Conservation (phyloP, 1,140 invertebrate species). For the Micrasema longulum region DNA sequence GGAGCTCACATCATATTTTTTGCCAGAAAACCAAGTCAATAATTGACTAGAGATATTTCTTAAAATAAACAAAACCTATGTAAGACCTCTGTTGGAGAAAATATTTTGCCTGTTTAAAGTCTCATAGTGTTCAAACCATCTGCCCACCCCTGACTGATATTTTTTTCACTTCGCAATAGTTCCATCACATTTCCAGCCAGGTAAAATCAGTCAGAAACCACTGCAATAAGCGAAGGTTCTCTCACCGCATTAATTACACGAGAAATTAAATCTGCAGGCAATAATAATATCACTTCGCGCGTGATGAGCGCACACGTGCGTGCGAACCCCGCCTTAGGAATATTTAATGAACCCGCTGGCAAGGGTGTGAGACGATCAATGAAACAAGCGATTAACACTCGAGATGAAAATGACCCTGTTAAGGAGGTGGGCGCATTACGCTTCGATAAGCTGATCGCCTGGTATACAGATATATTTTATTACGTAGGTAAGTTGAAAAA, state of each 20-base stretch:
- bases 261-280: slow-evolving; percentile 33
- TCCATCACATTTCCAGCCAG: neutral
- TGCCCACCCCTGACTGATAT: neutral
- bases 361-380: neutral
- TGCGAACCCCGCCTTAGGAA: neutral
- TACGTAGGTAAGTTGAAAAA: neutral
- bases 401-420: neutral
- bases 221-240: neutral
- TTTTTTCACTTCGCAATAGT: neutral
- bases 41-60: too few species aligned
- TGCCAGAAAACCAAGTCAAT: too few species aligned
- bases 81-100: too few species aligned
- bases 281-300: slow-evolving; percentile 10
- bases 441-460: neutral
- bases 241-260: slow-evolving; percentile 11
- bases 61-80: neutral
- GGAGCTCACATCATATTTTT: too few species aligned
- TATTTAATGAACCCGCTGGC: slow-evolving; percentile 4
- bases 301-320: slow-evolving; percentile 14
- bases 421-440: neutral
- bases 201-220: neutral
- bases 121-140: neutral
- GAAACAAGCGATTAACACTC: neutral
- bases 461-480: neutral
- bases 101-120: neutral